A percentile compares a stretch with the other conserved stretches of the same genome.
Evolutionary conservation across 2,113 vertebrate species (phyloP).

Genomic region (Ptychochromis oligacanthus): DNA sequence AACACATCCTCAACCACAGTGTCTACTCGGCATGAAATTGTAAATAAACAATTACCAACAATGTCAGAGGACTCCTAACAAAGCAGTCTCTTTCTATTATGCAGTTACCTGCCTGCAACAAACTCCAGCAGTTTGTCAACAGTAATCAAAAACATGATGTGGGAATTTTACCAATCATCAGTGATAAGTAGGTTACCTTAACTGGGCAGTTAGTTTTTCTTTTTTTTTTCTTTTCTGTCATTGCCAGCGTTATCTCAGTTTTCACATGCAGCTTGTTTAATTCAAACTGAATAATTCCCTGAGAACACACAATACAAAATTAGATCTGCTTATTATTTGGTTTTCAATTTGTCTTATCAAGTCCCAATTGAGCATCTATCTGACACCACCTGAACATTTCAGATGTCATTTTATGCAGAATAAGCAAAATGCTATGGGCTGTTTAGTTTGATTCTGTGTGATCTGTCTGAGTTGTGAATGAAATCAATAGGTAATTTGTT

Average conservation of each 20-base stretch:
- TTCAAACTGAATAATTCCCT: background rate
- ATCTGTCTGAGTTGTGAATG: background rate
- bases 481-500: slow-evolving; percentile 63
- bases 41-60: background rate
- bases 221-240: no score
- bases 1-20: background rate
- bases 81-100: background rate
- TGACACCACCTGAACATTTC: background rate
- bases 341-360: background rate
- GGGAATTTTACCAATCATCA: background rate
- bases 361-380: background rate
- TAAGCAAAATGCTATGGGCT: background rate
- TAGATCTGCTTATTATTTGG: background rate
- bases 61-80: background rate
- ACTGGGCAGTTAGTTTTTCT: background rate
- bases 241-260: background rate
- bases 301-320: background rate
- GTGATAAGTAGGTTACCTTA: background rate
- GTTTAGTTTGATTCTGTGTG: background rate
- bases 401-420: background rate
- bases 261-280: background rate
- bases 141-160: background rate
- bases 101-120: background rate
- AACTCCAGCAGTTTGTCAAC: background rate
- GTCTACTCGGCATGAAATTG: background rate